Evolutionary conservation across 1,140 invertebrate species (phyloP).

Genomic region (Neuroterus valhalla): DNA sequence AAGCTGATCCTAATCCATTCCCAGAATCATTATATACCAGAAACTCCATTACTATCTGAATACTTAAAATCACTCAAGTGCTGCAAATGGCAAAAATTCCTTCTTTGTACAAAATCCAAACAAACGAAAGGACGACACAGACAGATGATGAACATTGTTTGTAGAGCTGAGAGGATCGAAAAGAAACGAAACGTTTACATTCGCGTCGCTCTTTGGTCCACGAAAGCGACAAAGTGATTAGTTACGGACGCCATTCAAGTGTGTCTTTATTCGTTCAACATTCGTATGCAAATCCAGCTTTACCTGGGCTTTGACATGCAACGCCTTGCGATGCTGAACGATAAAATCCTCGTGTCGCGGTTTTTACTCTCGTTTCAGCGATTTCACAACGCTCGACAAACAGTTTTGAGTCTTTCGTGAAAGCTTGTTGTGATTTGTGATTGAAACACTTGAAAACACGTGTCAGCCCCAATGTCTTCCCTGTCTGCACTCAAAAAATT

Average conservation of each 20-base stretch:
- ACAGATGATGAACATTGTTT: constrained; percentile 26
- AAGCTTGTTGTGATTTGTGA: constrained; percentile 26
- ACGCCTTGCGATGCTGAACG: neutral
- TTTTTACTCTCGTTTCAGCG: constrained; percentile 5
- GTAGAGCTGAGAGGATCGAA: constrained; percentile 22
- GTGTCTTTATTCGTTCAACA: constrained; percentile 29
- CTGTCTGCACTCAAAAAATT: too few relatives aligned
- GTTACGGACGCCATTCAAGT: constrained; percentile 28
- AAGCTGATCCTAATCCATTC: too few relatives aligned
- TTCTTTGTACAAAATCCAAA: constrained; percentile 27
- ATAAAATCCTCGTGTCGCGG: constrained; percentile 14
- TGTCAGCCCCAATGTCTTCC: constrained; percentile 10
- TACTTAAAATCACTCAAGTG: neutral
- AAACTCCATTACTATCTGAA: neutral
- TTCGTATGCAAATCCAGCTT: constrained; percentile 25
- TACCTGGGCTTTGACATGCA: constrained; percentile 20
- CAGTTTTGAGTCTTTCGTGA: constrained; percentile 7
- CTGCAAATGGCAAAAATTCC: neutral
- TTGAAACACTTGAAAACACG: constrained; percentile 24
- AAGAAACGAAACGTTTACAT: constrained; percentile 31
- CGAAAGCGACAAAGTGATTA: constrained; percentile 29
- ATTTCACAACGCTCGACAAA: constrained; percentile 18
- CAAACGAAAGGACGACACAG: constrained; percentile 27
- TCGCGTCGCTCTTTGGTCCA: constrained; percentile 18
- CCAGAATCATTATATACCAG: neutral